Base-by-base conservation (phyloP, 2,888 invertebrate genomes). In the Electrophaes corylata region DNA sequence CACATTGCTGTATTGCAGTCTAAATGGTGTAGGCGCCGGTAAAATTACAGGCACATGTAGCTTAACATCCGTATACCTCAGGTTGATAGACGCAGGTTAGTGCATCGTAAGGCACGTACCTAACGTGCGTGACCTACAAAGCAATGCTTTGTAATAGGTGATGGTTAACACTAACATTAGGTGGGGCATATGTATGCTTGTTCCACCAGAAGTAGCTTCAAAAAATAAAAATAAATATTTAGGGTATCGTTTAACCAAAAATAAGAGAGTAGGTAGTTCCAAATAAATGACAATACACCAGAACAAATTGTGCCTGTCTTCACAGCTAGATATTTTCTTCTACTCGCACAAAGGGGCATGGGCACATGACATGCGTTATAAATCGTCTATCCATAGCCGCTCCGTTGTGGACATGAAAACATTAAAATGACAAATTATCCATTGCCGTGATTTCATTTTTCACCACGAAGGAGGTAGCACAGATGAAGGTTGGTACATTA, bases 371-470 rank as follows among this genome's bases (percentile, higher is more conserved):
- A 73, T 68, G 72, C 65, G 72, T 81, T 79, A 83, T 81, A 84
- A 83, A 84, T 83, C 72, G 77, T 81, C 76, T 78, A 81, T 79
- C 78, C 78, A 81, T 83, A 82, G 76, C 78, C 71, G 71, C 64
- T 63, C 72, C 72, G 76, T 70, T 75, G 82, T 73, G 75, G 79
- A 83, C 83, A 80, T 72, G 79, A 80, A 79, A 80, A 80, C 84
- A 85, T 87, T 84, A 86, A 84, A 86, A 87, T 87, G 85, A 86
- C 85, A 86, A 86, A 86, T 87, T 75, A 84, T 83, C 77, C 73
- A 78, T 78, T 73, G 78, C 81, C 76, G 74, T 77, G 78, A 81
- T 83, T 81, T 81, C 81, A 87, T 87, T 86, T 86, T 86, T 86
- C 86, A 85, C 70, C 37, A 29, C 26, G 76, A 79, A 82, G 76